Conservation (phyloP, 2,113 vertebrate genomes). For the Myanophis thanlyinensis region DNA sequence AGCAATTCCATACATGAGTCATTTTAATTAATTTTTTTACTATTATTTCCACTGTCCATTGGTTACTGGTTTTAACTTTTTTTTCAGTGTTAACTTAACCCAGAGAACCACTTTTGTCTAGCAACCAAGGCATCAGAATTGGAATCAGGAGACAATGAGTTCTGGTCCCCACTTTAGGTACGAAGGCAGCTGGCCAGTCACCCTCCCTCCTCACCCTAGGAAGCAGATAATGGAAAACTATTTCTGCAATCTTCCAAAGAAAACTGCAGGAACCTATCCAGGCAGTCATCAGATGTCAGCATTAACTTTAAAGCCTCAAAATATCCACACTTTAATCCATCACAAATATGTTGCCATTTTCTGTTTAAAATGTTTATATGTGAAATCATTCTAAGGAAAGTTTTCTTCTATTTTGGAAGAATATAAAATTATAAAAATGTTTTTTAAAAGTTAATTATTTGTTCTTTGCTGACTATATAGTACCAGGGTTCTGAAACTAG, state of each 20-base stretch:
- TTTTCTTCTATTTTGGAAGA: background rate
- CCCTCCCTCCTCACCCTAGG: background rate
- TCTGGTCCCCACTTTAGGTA: background rate
- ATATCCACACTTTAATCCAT: background rate
- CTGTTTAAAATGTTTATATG: background rate
- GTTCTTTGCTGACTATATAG: background rate
- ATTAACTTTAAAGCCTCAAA: background rate
- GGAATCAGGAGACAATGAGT: background rate
- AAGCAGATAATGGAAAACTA: background rate
- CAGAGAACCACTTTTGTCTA: background rate
- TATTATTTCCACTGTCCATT: background rate
- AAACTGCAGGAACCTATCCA: background rate
- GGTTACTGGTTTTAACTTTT: background rate
- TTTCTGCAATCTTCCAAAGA: background rate
- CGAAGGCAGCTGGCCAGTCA: background rate
- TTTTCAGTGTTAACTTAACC: background rate
- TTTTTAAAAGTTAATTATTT: background rate
- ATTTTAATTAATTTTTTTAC: background rate
- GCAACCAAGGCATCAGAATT: background rate
- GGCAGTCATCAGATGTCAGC: background rate
- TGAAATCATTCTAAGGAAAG: background rate
- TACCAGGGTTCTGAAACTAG: too few relatives aligned
- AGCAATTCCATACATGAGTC: background rate
- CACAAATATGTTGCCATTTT: background rate
- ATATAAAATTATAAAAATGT: background rate